phyloP scores from a whole-genome alignment of 2,113 vertebrate genomes.

The Pycnonotus jocosus region DNA sequence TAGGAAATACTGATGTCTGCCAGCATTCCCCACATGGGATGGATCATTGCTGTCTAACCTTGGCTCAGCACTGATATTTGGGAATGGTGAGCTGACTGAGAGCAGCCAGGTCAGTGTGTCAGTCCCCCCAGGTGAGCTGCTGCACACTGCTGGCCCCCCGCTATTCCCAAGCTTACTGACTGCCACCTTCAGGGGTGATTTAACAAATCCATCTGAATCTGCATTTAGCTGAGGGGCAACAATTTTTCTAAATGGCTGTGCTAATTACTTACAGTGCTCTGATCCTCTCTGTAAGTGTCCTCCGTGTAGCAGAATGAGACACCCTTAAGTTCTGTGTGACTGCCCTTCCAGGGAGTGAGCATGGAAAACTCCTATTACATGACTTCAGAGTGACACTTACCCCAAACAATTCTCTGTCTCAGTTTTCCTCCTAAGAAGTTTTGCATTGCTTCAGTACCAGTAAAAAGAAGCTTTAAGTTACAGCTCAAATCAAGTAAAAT shows the following conservation, averaged over 20 bases:
- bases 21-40: rapidly evolving
- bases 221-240: constrained; percentile 15
- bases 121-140: background rate
- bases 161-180: background rate
- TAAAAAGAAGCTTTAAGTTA: background rate
- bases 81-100: background rate
- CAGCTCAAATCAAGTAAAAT: background rate
- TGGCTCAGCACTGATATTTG: background rate
- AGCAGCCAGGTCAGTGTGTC: constrained; percentile 44
- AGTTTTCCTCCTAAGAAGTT: background rate
- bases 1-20: background rate
- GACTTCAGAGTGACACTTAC: background rate
- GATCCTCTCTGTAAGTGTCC: background rate
- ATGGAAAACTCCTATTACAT: rapidly evolving
- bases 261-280: background rate
- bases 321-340: background rate
- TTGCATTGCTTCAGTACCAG: background rate
- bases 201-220: background rate
- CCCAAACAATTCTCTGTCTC: background rate
- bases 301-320: background rate
- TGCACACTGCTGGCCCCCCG: background rate
- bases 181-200: background rate
- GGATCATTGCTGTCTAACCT: background rate
- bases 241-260: constrained; percentile 15
- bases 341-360: background rate